These are phyloP conservation scores for Rhegmatorhina hoffmannsi DNA, from an alignment of 2,113 vertebrate genomes.

Conservation along the genomic window DNA sequence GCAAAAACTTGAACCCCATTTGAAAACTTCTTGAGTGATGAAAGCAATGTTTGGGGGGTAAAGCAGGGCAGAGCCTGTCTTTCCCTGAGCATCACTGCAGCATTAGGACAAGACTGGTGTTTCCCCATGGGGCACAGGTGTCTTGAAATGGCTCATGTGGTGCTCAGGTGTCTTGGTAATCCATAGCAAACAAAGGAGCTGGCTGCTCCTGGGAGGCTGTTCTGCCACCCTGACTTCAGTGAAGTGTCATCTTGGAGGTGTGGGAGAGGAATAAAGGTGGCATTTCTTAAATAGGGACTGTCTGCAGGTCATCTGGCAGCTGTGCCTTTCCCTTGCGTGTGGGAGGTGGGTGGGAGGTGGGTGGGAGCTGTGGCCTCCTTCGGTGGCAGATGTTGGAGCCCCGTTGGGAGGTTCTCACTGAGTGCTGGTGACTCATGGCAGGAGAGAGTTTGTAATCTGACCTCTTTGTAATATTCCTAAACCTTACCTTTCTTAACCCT, in stretches of 20 bases:
- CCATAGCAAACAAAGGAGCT: background rate
- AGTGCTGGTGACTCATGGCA: background rate
- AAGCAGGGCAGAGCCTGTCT: background rate
- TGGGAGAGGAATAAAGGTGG: background rate
- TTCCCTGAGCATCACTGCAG: background rate
- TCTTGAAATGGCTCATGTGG: background rate
- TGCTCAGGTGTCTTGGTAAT: background rate
- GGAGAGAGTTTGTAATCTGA: background rate
- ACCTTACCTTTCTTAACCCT: background rate
- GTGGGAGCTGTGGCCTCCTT: background rate
- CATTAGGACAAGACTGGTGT: background rate
- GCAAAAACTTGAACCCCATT: background rate
- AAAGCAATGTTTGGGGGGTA: background rate
- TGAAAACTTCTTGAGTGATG: background rate
- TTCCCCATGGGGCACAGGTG: background rate
- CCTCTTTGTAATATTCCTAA: background rate
- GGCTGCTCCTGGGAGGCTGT: background rate
- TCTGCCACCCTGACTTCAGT: background rate
- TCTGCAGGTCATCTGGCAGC: background rate
- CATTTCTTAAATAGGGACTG: background rate
- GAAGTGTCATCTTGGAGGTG: background rate
- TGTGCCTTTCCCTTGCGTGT: rapidly evolving
- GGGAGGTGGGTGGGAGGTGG: background rate
- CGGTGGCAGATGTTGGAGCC: background rate
- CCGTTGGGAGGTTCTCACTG: background rate